Conservation (phyloP, 2,888 invertebrate genomes). For the Melipona bicolor region DNA sequence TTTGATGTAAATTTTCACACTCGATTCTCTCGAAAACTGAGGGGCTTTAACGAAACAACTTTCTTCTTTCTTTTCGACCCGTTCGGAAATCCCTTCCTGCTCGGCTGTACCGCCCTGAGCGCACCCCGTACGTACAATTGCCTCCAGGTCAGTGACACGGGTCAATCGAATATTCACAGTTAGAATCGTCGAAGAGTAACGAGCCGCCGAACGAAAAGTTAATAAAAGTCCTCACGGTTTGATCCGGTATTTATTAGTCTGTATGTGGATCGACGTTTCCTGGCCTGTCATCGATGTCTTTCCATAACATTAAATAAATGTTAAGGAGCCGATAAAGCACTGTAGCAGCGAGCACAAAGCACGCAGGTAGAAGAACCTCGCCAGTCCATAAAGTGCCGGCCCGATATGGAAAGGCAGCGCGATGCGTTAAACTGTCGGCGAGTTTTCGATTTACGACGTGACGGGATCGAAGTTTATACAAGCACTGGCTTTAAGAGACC, state of each 20-base stretch:
- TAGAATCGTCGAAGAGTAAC: neutral
- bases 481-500: conserved; percentile 62
- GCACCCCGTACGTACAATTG: no score
- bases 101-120: no score
- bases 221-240: no score
- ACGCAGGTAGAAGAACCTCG: conserved; percentile 39
- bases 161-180: no score
- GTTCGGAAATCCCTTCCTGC: no score
- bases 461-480: conserved; percentile 72
- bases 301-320: conserved; percentile 65
- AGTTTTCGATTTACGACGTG: conserved; percentile 72
- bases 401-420: conserved; percentile 65
- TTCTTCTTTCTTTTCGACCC: no score
- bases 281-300: conserved; percentile 14
- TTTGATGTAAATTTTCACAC: no score
- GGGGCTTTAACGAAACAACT: no score
- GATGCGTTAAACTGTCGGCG: conserved; percentile 71
- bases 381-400: conserved; percentile 64
- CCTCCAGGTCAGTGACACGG: no score
- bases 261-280: neutral
- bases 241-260: conserved; percentile 19
- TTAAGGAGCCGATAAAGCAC: conserved; percentile 60
- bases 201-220: conserved; percentile 13
- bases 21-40: no score
- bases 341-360: conserved; percentile 46